A percentile compares a stretch with the other conserved stretches of the same genome.
Conservation (phyloP, 2,113 vertebrate genomes). For the Hippocampus guttulatus region DNA sequence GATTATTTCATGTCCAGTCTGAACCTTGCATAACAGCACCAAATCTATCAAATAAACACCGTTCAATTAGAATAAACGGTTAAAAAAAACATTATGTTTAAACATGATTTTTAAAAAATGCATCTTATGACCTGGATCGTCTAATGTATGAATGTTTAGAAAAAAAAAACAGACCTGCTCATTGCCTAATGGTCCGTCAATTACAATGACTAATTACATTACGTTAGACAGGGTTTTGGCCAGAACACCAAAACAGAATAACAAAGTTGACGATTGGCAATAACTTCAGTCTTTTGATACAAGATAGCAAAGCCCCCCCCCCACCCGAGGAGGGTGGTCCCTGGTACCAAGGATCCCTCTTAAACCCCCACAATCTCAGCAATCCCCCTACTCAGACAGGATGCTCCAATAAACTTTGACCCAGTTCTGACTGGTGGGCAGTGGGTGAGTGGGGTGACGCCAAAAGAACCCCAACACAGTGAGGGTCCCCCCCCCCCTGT, state of each 20-base stretch:
- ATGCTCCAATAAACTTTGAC: constrained; percentile 70
- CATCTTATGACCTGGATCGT: too few relatives aligned
- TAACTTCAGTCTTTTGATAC: neutral
- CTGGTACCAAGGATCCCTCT: constrained; percentile 24
- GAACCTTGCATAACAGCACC: too few relatives aligned
- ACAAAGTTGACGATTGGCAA: neutral
- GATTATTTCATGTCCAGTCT: too few relatives aligned
- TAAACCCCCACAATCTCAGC: constrained; percentile 23
- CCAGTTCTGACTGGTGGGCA: constrained; percentile 49
- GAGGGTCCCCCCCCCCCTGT: constrained; percentile 24
- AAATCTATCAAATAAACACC: too few relatives aligned
- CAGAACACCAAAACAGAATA: neutral
- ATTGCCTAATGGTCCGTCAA: too few relatives aligned
- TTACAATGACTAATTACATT: too few relatives aligned
- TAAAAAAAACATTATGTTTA: too few relatives aligned
- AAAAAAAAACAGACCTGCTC: too few relatives aligned
- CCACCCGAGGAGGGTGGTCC: constrained; percentile 1
- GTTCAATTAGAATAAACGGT: too few relatives aligned
- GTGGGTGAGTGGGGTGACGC: neutral
- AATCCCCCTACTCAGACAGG: constrained; percentile 55
- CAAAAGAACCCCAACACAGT: constrained; percentile 24
- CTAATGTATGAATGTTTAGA: too few relatives aligned
- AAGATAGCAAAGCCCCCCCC: neutral
- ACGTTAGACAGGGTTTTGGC: too few relatives aligned
- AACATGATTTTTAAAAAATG: too few relatives aligned